Base-by-base conservation (phyloP, 2,888 invertebrate genomes). In the Spisula subtruncata region DNA sequence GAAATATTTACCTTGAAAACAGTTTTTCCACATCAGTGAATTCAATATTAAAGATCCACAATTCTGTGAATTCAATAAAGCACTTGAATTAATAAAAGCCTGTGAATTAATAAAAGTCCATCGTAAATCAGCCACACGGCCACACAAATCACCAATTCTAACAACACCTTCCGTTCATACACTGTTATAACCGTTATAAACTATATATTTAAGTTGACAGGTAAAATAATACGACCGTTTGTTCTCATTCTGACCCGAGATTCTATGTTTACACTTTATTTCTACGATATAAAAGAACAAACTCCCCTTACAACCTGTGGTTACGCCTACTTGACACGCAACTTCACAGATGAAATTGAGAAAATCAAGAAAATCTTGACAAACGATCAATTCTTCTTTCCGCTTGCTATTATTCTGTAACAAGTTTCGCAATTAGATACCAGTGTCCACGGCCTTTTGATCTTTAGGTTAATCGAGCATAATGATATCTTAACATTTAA, bases 241-340 rank as follows among this genome's bases (percentile, higher is more conserved):
- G 60, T 66, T 66, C 20, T 25, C 60, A 6, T 10, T 25, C 25
- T 66, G 25, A 66, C 60, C 25, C 25, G 25, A 71, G 20, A 71
- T 29, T 54, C 79, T 79, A 79, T 79, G 51, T 79, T 85, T 85
- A 85, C 85, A 85, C 85, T 79, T 85, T 51, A 85, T 79, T n/a
- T 51, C 51, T 51, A 2, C 20, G 25, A 66, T 85, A 71, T 79
- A 85, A 79, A 32, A 54, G 51, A 14, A 54, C 29, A 75, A 85
- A 79, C n/a, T 66, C n/a, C 10, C n/a, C 5, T 25, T 66, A 51
- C 29, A 29, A 80, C 35, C 56, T n/a, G 20, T 54, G 41, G 51
- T 85, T 82, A 85, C 79, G 79, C 80, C 25, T 41, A 79, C 56
- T 25, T 80, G 80, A 85, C 85, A 85, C 79, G 85, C 85, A n/a